Evolutionary conservation across 2,888 invertebrate genomes (phyloP).

Genomic region (Cryptops parisi): DNA sequence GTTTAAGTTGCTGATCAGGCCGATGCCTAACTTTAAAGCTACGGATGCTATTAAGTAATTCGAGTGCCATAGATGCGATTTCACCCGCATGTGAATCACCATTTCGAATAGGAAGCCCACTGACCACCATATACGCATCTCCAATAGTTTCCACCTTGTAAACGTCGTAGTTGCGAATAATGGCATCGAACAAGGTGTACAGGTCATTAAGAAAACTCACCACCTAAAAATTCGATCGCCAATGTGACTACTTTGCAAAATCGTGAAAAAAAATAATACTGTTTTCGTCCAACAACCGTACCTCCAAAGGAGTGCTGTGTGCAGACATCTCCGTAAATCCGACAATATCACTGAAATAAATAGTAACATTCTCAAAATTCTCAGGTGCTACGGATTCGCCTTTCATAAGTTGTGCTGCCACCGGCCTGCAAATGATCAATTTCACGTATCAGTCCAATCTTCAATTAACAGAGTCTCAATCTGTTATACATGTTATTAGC

Average conservation of each 20-base stretch:
- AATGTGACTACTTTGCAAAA: too few species aligned
- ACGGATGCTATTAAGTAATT: constrained; percentile 53
- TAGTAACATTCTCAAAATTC: constrained; percentile 79
- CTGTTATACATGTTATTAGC: too few species aligned
- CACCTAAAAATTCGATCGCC: constrained; percentile 41
- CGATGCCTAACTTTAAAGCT: constrained; percentile 49
- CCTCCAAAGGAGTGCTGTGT: constrained; percentile 76
- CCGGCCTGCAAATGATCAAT: constrained; percentile 35
- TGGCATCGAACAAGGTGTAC: constrained; percentile 75
- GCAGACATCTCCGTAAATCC: constrained; percentile 88
- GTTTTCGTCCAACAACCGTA: too few species aligned
- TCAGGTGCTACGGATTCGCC: constrained; percentile 83
- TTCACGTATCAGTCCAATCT: too few species aligned
- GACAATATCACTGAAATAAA: constrained; percentile 90
- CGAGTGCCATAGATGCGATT: constrained; percentile 61
- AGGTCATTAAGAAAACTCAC: constrained; percentile 74
- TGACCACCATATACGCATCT: constrained; percentile 76
- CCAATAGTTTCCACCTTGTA: constrained; percentile 94
- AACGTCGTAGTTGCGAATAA: constrained; percentile 72
- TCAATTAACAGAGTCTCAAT: too few species aligned
- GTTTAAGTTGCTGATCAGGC: constrained; percentile 49
- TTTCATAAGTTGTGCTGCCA: constrained; percentile 82
- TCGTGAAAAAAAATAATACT: too few species aligned
- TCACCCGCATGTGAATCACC: constrained; percentile 60
- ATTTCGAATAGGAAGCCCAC: constrained; percentile 58